Percentiles rank a stretch among this genome's conserved stretches.
Conservation (phyloP, 2,113 vertebrate genomes). For the Penelope pileata region DNA sequence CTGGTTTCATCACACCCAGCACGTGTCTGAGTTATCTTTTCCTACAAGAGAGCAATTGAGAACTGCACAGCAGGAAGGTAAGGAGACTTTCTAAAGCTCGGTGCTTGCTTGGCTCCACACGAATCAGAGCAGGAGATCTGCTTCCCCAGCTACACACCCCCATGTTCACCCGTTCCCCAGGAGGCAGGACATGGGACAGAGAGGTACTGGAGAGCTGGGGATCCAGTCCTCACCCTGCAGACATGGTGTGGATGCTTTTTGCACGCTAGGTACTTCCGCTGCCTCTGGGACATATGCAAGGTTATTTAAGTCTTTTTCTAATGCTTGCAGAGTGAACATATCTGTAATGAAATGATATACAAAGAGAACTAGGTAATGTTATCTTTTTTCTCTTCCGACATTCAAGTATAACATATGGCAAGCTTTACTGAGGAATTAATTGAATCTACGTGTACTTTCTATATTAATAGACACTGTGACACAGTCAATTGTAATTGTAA, state of each 20-base stretch:
- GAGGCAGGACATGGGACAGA: background rate
- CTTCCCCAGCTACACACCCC: background rate
- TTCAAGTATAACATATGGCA: background rate
- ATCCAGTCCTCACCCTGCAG: background rate
- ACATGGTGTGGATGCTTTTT: background rate
- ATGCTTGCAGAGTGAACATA: too few relatives aligned
- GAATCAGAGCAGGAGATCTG: background rate
- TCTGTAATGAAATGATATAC: background rate
- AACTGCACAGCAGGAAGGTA: background rate
- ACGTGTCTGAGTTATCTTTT: background rate
- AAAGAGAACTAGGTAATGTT: background rate
- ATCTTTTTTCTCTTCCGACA: background rate
- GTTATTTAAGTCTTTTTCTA: background rate
- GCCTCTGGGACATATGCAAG: fast-evolving
- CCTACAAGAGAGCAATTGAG: background rate
- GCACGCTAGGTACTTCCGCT: fast-evolving
- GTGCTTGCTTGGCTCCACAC: fast-evolving
- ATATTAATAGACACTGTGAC: background rate
- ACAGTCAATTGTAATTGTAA: background rate
- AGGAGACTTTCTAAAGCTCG: background rate
- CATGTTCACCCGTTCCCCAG: background rate
- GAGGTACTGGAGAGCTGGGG: background rate
- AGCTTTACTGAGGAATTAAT: background rate
- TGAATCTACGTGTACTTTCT: background rate
- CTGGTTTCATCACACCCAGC: background rate